phyloP scores from a whole-genome alignment of 2,113 vertebrate species.

The Cephalopterus ornatus region DNA sequence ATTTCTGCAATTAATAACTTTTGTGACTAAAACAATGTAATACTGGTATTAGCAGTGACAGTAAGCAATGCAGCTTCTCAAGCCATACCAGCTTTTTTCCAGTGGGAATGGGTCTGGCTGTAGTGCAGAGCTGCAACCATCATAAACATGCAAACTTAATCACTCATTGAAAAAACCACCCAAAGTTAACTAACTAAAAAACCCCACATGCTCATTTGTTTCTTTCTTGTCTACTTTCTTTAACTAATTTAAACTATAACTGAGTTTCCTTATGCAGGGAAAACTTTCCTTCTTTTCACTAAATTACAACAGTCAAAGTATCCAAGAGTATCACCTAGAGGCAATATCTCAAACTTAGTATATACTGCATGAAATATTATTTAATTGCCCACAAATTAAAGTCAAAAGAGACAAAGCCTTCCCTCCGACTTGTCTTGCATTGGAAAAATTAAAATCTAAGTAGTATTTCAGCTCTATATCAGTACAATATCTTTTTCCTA shows the following conservation, averaged over 20 bases:
- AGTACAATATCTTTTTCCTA: background rate
- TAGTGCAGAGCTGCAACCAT: background rate
- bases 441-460: background rate
- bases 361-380: background rate
- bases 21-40: background rate
- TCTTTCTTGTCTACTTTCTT: background rate
- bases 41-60: background rate
- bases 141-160: background rate
- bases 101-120: background rate
- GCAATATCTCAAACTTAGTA: background rate
- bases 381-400: background rate
- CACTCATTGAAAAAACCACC: background rate
- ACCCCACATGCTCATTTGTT: background rate
- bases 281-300: background rate
- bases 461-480: background rate
- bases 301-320: background rate
- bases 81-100: background rate
- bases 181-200: background rate
- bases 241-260: background rate
- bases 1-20: background rate
- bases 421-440: background rate
- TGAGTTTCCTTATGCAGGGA: background rate
- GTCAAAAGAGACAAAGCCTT: background rate
- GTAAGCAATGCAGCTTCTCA: background rate
- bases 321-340: background rate